Evolutionary conservation across 2,797 vertebrate species (phyloP).

Genomic region (Astyanax mexicanus): DNA sequence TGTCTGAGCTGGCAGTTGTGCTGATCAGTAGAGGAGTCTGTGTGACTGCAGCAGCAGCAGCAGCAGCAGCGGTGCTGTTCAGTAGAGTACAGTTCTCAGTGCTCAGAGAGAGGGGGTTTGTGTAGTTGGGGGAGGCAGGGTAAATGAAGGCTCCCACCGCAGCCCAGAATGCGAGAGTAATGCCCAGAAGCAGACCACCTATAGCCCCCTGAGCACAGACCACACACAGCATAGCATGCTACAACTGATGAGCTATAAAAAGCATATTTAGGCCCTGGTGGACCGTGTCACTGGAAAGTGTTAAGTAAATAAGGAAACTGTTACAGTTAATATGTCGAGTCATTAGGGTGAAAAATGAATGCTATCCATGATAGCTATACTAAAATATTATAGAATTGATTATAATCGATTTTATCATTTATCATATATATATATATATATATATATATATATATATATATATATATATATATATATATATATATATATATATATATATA

Average conservation of each 20-base stretch:
- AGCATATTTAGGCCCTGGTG: background rate
- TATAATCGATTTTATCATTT: too few relatives aligned
- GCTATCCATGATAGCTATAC: too few relatives aligned
- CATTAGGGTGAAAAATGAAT: too few relatives aligned
- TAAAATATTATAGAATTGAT: background rate
- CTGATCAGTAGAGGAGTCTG: conserved; percentile 24
- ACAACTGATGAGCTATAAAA: background rate
- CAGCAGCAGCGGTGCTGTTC: conserved; percentile 61
- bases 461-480: too few relatives aligned
- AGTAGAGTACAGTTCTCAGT: conserved; percentile 69
- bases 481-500: too few relatives aligned
- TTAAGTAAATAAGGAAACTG: background rate
- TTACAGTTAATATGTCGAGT: background rate
- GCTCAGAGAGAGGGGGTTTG: conserved; percentile 74
- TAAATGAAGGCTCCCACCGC: conserved; percentile 80
- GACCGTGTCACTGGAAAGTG: conserved; percentile 2
- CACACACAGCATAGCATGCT: background rate
- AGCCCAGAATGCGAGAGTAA: conserved; percentile 77
- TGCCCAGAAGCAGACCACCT: conserved; percentile 78
- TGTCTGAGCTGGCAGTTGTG: conserved; percentile 41
- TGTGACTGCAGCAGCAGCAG: conserved; percentile 19
- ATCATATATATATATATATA: too few relatives aligned
- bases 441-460: too few relatives aligned
- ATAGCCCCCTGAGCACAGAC: conserved; percentile 77
- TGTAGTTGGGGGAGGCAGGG: conserved; percentile 73